These are phyloP conservation scores for Strix aluco DNA, from an alignment of 2,113 vertebrate genomes.

Conservation along the genomic window DNA sequence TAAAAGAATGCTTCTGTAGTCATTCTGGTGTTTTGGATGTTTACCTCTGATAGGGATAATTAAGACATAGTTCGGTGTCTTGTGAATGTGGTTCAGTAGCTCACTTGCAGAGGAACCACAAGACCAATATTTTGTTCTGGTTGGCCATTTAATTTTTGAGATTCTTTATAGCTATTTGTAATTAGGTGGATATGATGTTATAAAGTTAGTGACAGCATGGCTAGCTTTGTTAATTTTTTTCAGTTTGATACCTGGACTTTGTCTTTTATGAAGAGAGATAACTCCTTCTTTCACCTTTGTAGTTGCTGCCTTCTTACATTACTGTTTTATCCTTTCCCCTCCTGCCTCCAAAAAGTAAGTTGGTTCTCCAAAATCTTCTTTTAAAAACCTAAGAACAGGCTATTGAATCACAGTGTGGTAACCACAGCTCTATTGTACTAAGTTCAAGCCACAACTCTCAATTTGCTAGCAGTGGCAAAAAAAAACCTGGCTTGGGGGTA, in stretches of 20 bases:
- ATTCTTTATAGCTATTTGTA: neutral
- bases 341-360: neutral
- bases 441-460: neutral
- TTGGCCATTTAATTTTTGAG: neutral
- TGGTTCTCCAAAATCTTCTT: neutral
- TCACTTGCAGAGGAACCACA: neutral
- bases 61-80: neutral
- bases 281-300: neutral
- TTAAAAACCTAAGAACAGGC: neutral
- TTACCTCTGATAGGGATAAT: neutral
- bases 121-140: neutral
- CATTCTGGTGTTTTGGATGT: neutral
- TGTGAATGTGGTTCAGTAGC: neutral
- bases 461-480: neutral
- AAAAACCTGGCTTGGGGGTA: neutral
- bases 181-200: neutral
- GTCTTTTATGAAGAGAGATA: neutral
- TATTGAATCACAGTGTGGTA: neutral
- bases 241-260: neutral
- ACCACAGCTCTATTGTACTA: neutral
- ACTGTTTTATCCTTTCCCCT: neutral
- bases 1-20: neutral
- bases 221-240: neutral
- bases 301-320: neutral
- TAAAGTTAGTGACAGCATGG: neutral